These are phyloP conservation scores for Leptura quadrifasciata DNA, from an alignment of 2,888 invertebrate species.

Conservation along the genomic window DNA sequence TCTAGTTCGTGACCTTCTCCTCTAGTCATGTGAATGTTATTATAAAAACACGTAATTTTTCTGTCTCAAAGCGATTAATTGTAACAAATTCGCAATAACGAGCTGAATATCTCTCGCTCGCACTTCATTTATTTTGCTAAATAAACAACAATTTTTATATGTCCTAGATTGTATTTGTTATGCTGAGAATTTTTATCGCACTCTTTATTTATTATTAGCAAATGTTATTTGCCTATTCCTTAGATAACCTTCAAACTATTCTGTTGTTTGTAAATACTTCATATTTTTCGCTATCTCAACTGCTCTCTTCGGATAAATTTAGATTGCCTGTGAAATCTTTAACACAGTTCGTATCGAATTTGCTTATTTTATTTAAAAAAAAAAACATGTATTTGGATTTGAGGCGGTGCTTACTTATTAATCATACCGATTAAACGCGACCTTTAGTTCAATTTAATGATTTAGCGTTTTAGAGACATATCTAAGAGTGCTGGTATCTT, in stretches of 20 bases:
- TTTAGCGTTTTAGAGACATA: too few species aligned
- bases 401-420: slow-evolving; percentile 19
- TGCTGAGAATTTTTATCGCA: slow-evolving; percentile 59
- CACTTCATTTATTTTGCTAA: slow-evolving; percentile 35
- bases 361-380: slow-evolving; percentile 14
- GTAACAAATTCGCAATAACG: slow-evolving; percentile 3
- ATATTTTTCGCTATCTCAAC: slow-evolving; percentile 45
- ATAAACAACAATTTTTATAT: slow-evolving; percentile 46
- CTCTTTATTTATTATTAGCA: slow-evolving; percentile 62
- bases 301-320: slow-evolving; percentile 43
- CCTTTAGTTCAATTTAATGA: not conserved
- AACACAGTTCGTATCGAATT: slow-evolving; percentile 12
- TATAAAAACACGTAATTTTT: slow-evolving; percentile 1
- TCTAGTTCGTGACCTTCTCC: not conserved
- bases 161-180: slow-evolving; percentile 51
- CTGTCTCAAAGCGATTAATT: not conserved
- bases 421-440: not conserved
- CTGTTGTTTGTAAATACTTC: slow-evolving; percentile 56
- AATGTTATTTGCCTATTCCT: slow-evolving; percentile 66
- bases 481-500: too few species aligned
- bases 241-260: slow-evolving; percentile 66
- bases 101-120: not conserved
- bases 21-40: not conserved
- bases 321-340: slow-evolving; percentile 37
- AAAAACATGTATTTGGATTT: not conserved